These are phyloP conservation scores for Rana temporaria DNA, from an alignment of 2,113 vertebrate species.

Conservation along the genomic window DNA sequence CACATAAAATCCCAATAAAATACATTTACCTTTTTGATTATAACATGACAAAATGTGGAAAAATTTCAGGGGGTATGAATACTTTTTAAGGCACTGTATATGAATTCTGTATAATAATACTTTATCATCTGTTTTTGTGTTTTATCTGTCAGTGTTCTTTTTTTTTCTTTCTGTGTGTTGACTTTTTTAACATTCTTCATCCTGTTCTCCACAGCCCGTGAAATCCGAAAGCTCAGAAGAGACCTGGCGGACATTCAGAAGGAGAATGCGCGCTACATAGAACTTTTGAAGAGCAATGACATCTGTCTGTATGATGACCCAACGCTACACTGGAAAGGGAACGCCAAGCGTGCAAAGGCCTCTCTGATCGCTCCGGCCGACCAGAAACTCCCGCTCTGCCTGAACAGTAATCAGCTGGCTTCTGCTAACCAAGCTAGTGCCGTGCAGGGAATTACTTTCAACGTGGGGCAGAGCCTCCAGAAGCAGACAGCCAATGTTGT, in stretches of 20 bases:
- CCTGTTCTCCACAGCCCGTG: slow-evolving; percentile 83
- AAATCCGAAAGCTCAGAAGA: slow-evolving; percentile 89
- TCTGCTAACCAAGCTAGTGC: slow-evolving; percentile 78
- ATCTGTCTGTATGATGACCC: slow-evolving; percentile 94
- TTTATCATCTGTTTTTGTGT: no score
- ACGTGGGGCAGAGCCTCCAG: slow-evolving; percentile 76
- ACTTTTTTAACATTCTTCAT: no score
- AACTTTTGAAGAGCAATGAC: slow-evolving; percentile 93
- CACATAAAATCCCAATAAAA: no score
- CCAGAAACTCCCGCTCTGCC: slow-evolving; percentile 92
- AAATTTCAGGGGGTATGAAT: no score
- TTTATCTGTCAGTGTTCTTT: no score
- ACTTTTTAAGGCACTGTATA: no score
- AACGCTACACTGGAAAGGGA: slow-evolving; percentile 96
- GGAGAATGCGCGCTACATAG: slow-evolving; percentile 92
- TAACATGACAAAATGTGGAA: no score
- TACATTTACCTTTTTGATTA: no score
- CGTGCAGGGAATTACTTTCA: slow-evolving; percentile 77
- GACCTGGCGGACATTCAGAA: slow-evolving; percentile 91
- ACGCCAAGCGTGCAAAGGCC: slow-evolving; percentile 85
- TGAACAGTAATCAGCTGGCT: slow-evolving; percentile 82
- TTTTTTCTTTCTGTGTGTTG: not conserved
- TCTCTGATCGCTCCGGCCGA: slow-evolving; percentile 88
- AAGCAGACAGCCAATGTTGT: slow-evolving; percentile 86
- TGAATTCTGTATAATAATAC: no score